phyloP scores from a whole-genome alignment of 1,140 invertebrate species.

The Dreissena polymorpha region DNA sequence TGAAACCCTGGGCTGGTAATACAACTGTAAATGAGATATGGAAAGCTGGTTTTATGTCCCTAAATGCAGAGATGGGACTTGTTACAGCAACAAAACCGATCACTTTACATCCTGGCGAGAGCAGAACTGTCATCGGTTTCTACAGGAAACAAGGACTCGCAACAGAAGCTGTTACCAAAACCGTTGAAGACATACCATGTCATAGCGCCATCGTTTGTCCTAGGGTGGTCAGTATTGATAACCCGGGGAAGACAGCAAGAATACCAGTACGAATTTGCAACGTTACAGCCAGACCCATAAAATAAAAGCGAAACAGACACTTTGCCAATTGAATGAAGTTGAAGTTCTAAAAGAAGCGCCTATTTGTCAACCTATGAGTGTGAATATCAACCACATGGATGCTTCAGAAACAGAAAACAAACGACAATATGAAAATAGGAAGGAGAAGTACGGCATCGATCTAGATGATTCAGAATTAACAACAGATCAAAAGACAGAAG shows the following conservation, averaged over 20 bases:
- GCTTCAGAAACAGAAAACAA: neutral
- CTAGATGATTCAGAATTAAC: too few species aligned
- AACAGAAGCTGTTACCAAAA: neutral
- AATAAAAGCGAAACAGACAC: neutral
- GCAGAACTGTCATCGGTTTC: slow-evolving; percentile 7
- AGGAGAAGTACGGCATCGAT: neutral
- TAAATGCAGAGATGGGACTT: neutral
- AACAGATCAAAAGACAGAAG: too few species aligned
- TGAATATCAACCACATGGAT: neutral
- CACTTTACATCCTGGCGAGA: neutral
- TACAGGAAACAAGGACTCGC: neutral
- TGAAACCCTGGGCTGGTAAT: too few species aligned
- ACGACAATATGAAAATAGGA: neutral
- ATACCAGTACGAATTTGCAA: slow-evolving; percentile 51
- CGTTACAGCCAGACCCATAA: slow-evolving; percentile 35
- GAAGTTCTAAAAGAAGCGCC: slow-evolving; percentile 27
- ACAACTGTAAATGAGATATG: too few species aligned
- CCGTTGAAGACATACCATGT: neutral
- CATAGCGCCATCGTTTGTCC: slow-evolving; percentile 19
- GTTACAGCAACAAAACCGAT: slow-evolving; percentile 11
- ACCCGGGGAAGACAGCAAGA: slow-evolving; percentile 11
- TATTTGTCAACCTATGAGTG: neutral
- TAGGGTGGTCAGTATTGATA: slow-evolving; percentile 43
- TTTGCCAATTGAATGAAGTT: slow-evolving; percentile 46
- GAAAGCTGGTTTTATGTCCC: too few species aligned